Conservation (phyloP, 2,888 invertebrate genomes). For the Hypolimnas misippus region DNA sequence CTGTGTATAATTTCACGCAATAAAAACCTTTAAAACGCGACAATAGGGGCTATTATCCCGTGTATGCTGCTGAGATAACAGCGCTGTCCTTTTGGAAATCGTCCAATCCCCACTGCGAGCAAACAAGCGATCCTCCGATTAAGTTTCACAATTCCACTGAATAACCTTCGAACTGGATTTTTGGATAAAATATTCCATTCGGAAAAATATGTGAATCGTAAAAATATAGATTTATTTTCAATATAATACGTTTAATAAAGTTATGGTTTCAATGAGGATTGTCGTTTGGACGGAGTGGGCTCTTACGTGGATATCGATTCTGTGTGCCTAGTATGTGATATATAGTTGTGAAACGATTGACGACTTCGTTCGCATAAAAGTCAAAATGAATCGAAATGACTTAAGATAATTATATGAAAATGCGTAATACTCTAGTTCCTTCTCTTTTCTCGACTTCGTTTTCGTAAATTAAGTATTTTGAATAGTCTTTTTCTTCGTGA, state of each 20-base stretch:
- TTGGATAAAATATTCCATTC: conserved; percentile 37
- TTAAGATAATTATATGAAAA: no score
- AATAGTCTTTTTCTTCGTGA: no score
- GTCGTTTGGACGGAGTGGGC: background rate
- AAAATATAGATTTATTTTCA: conserved; percentile 21
- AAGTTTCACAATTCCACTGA: conserved; percentile 39
- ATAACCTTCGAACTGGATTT: conserved; percentile 39
- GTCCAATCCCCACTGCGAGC: conserved; percentile 35
- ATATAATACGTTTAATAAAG: conserved; percentile 21
- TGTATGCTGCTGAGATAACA: conserved; percentile 3
- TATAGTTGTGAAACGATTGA: background rate
- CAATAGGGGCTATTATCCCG: conserved; percentile 24
- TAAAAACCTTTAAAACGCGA: conserved; percentile 12
- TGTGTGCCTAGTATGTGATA: background rate
- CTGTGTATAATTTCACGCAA: conserved; percentile 10
- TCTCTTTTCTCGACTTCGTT: no score
- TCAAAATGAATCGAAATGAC: background rate
- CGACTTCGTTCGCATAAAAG: background rate
- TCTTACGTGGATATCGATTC: background rate
- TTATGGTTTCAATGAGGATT: background rate
- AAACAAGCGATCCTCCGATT: conserved; percentile 33
- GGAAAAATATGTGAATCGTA: conserved; percentile 28
- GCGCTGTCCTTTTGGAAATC: conserved; percentile 30
- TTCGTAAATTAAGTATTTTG: background rate
- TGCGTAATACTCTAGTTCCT: no score